These are phyloP conservation scores for Atrina japonica DNA, from an alignment of 2,888 invertebrate species.

Conservation along the genomic window DNA sequence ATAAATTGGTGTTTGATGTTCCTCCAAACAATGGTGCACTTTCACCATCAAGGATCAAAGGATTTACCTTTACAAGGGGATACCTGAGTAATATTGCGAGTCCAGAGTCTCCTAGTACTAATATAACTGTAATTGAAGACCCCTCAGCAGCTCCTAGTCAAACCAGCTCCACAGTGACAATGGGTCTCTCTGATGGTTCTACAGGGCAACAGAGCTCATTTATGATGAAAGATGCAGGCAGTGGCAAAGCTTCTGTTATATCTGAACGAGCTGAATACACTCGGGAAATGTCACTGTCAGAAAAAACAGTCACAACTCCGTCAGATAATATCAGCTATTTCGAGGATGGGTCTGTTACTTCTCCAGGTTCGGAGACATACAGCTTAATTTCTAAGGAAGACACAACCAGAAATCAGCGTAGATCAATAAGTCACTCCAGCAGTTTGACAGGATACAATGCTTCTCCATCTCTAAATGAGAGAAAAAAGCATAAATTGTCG, in stretches of 20 bases:
- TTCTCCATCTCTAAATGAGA: background rate
- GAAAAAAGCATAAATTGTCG: background rate
- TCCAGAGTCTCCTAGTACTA: constrained; percentile 67
- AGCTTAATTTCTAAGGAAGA: constrained; percentile 31
- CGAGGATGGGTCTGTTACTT: constrained; percentile 48
- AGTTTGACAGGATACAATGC: background rate
- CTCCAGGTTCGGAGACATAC: constrained; percentile 34
- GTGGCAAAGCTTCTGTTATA: constrained; percentile 4
- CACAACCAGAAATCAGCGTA: background rate
- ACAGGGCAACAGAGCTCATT: constrained; percentile 22
- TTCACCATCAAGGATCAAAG: constrained; percentile 52
- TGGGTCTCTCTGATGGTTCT: background rate
- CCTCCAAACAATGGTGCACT: constrained; percentile 88
- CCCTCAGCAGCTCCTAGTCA: background rate
- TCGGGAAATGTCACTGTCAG: background rate
- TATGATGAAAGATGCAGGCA: background rate
- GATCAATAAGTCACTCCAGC: constrained; percentile 1
- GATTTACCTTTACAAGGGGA: constrained; percentile 73
- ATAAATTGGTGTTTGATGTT: constrained; percentile 92
- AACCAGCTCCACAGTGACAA: constrained; percentile 6
- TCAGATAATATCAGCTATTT: constrained; percentile 44
- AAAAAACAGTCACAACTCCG: constrained; percentile 34
- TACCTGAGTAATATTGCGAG: constrained; percentile 74
- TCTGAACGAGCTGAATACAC: constrained; percentile 8
- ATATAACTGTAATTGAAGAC: constrained; percentile 57